These are phyloP conservation scores for Acyrthosiphon pisum DNA, from an alignment of 1,140 invertebrate genomes.

Conservation along the genomic window DNA sequence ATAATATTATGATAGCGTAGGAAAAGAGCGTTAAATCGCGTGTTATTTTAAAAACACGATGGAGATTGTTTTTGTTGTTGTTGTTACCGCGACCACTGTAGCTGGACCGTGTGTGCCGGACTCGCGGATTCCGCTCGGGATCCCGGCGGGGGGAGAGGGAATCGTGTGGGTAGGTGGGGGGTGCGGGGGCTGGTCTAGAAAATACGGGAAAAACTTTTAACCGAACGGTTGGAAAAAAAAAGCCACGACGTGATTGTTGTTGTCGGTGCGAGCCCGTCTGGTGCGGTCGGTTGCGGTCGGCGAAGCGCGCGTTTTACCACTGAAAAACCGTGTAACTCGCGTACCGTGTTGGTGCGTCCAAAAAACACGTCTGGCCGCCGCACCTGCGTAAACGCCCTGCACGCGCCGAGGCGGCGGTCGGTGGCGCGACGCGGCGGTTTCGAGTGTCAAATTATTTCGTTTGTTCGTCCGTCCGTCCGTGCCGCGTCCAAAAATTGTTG, in stretches of 20 bases:
- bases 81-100: no score
- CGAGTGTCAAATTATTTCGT: background rate
- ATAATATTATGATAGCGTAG: no score
- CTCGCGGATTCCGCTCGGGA: background rate
- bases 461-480: background rate
- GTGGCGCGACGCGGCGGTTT: conserved; percentile 25
- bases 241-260: background rate
- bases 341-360: background rate
- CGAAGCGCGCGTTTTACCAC: conserved; percentile 48
- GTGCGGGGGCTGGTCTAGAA: background rate
- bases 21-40: no score
- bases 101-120: background rate
- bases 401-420: background rate
- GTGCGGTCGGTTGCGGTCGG: conserved; percentile 38
- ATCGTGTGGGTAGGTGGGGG: no score
- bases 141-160: no score
- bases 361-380: conserved; percentile 49
- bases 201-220: no score
- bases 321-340: conserved; percentile 24
- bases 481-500: background rate
- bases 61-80: no score
- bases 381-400: conserved; percentile 49
- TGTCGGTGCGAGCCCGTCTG: background rate
- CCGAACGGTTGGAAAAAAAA: no score
- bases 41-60: no score